Evolutionary conservation across 2,888 invertebrate species (phyloP), one percentile per base, ranked within the genome.

Genomic region (Tricholauxania praeusta): DNA sequence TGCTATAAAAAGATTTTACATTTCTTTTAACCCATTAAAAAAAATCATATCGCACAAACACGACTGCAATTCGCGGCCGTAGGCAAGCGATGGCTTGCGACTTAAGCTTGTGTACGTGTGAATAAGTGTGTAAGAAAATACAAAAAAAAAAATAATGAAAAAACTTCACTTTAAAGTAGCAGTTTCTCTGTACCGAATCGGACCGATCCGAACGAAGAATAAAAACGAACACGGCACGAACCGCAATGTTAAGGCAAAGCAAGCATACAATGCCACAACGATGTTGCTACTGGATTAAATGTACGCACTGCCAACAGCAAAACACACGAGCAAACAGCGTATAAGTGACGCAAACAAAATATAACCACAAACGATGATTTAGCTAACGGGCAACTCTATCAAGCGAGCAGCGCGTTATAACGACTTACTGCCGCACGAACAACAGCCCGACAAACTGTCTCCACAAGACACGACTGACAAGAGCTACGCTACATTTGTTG

Each of bases 51-150:
- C 10, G 10, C 39, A 17, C 48, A 63, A 19, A 63, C 47, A 63
- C 63, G 63, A 63, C 17, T 48, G 63, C 63, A 63, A 17, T 63
- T 47, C n/a, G 39, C 63, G 63, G 63, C 47, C 32, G 32, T 39
- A 15, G 48, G 63, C 47, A 14, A 62, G 62, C 62, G 39, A 19
- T 57, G 14, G 62, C 32, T 63, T 63, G 48, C 32, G 39, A 63
- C 39, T 63, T 62, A 62, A 39, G 39, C 39, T 39, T 39, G 17
- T 39, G 32, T 32, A 32, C 39, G 17, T 39, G 47, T 47, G 8
- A 3, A 47, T 63, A 63, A 15, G 10, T 47, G 47, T 15, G 32
- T 62, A 17, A 17, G 39, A 39, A 39, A 39, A 39, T 39, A 39
- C 1, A 39, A 39, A 39, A 39, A 39, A 5, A 10, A 39, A 39